A percentile compares a stretch with the other conserved stretches of the same genome.
These are phyloP conservation scores for Heliconius aoede DNA, from an alignment of 2,888 invertebrate genomes.

Conservation along the genomic window DNA sequence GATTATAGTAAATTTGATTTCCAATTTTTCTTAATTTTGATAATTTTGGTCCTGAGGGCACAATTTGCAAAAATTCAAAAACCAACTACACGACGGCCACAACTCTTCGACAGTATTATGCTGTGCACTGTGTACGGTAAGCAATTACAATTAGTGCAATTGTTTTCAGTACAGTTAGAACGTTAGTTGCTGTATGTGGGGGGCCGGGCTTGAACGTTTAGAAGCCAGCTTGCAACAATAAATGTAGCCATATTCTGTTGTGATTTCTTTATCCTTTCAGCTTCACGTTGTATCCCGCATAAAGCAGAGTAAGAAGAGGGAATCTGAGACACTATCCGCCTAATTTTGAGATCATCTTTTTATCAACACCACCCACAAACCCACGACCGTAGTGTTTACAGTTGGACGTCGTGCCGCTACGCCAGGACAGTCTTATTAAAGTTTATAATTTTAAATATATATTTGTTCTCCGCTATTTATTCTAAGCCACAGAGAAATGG, in stretches of 20 bases:
- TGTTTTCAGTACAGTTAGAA: slow-evolving; percentile 28
- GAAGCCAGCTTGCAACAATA: not conserved
- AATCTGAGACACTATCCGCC: too few species aligned
- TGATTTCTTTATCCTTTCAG: not conserved
- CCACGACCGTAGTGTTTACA: too few species aligned
- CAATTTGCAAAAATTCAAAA: not conserved
- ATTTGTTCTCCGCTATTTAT: too few species aligned
- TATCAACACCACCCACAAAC: too few species aligned
- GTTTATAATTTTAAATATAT: too few species aligned
- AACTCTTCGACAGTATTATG: not conserved
- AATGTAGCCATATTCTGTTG: not conserved
- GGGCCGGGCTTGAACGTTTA: slow-evolving; percentile 6
- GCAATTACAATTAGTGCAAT: slow-evolving; percentile 36
- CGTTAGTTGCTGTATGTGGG: not conserved
- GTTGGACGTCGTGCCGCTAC: too few species aligned
- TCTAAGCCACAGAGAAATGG: too few species aligned
- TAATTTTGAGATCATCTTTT: too few species aligned
- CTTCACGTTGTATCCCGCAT: too few species aligned
- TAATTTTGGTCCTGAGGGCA: not conserved
- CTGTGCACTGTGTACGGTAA: slow-evolving; percentile 11
- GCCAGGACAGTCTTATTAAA: too few species aligned
- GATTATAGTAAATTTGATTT: not conserved
- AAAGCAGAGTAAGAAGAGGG: too few species aligned
- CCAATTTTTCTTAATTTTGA: not conserved
- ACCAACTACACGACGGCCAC: not conserved